A percentile compares a stretch with the other conserved stretches of the same genome.
Evolutionary conservation across 2,888 invertebrate genomes (phyloP).

Genomic region (Drosophila seclusa): DNA sequence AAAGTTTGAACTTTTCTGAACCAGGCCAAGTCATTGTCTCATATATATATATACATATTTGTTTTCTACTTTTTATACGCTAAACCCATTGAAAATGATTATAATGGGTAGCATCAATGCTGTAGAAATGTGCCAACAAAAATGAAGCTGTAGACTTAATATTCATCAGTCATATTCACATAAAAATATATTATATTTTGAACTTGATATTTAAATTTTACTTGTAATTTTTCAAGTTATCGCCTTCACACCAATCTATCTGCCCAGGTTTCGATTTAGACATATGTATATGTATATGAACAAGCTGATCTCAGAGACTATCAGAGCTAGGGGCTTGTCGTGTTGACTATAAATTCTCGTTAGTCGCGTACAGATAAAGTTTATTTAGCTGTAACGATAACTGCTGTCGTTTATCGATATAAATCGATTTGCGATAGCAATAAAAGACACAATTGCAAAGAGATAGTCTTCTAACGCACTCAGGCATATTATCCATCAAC

Average conservation of each 20-base stretch:
- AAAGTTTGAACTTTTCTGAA: conserved; percentile 46
- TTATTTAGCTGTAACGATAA: neutral
- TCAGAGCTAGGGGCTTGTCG: neutral
- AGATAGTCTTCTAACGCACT: neutral
- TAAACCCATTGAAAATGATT: neutral
- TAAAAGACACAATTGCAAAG: too few species aligned
- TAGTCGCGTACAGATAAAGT: too few species aligned
- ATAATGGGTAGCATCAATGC: neutral
- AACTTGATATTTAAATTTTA: neutral
- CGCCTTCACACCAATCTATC: rapidly evolving
- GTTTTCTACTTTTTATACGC: neutral
- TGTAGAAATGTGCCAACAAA: neutral
- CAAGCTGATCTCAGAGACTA: neutral
- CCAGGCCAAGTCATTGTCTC: conserved; percentile 40
- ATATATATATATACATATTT: neutral
- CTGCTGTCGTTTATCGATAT: neutral
- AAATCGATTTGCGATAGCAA: neutral
- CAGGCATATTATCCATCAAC: neutral
- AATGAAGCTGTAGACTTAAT: neutral
- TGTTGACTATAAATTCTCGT: neutral
- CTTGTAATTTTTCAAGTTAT: neutral
- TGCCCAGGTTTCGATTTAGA: neutral
- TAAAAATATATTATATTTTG: neutral
- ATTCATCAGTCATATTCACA: neutral
- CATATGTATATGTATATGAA: too few species aligned